These are phyloP conservation scores for Stomorhina lunata DNA, from an alignment of 2,888 invertebrate genomes.

Conservation along the genomic window DNA sequence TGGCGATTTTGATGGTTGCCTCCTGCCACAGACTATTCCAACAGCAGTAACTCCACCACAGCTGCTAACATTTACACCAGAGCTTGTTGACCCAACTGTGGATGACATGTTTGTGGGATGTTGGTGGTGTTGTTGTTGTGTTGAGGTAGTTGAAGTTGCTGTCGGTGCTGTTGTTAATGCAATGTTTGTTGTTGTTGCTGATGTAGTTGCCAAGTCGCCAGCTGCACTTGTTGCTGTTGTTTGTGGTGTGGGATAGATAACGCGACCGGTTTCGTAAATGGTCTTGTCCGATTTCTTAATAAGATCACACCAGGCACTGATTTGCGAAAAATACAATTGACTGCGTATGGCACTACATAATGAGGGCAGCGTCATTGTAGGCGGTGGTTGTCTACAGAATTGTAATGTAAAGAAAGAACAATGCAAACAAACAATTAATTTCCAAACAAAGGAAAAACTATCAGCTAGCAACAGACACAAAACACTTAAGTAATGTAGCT, in stretches of 20 bases:
- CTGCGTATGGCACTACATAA: conserved; percentile 95
- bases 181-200: conserved; percentile 29
- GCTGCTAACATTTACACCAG: conserved; percentile 3
- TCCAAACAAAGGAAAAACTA: not conserved
- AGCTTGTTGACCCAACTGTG: not conserved
- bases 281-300: conserved; percentile 78
- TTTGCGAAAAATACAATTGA: conserved; percentile 97
- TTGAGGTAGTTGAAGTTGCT: conserved; percentile 37
- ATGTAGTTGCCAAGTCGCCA: conserved; percentile 72
- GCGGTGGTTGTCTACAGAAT: conserved; percentile 82
- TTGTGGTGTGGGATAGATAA: conserved; percentile 74
- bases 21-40: conserved; percentile 38
- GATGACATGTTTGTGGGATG: conserved; percentile 15
- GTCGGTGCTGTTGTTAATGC: conserved; percentile 70
- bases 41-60: not conserved
- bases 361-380: conserved; percentile 85
- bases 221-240: conserved; percentile 73
- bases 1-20: conserved; percentile 66
- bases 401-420: not conserved
- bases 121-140: conserved; percentile 42
- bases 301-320: conserved; percentile 91
- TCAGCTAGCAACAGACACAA: not conserved
- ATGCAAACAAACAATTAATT: not conserved
- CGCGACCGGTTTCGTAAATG: conserved; percentile 79
- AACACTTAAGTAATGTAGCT: too few relatives aligned